Evolutionary conservation across 2,888 invertebrate species (phyloP), one percentile per base, ranked within the genome.

Genomic region (Drosophila incognita): DNA sequence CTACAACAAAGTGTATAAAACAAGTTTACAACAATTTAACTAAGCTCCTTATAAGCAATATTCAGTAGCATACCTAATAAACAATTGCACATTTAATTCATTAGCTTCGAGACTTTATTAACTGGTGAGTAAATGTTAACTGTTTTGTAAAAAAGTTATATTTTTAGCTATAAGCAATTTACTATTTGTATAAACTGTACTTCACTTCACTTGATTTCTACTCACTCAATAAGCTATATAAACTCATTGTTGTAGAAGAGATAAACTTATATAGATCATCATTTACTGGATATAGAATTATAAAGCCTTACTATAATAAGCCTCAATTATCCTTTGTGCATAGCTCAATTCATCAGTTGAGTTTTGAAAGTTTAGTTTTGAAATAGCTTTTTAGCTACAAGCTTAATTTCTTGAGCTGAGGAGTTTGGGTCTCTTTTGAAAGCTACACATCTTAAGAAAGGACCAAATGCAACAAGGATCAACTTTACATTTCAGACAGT

Each of bases 41-140:
- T 31, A 7, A 18, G 1, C 6, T 29, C 11, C n/a, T 29, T 18
- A 15, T 33, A 52, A 21, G 1, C 8, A 33, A 21, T 53, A 51
- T 27, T 51, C 10, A n/a, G 1, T 24, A 18, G 5, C 5, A 15
- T 18, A 53, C 2, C 33, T 15, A 35, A 18, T 36, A 36, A 54
- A 4, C 11, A 36, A 36, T 54, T 36, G 8, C 2, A 24, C 4
- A 36, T 36, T 18, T 18, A 18, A 27, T 18, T 18, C 18, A 36
- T 7, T 18, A 11, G 18, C 6, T 35, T 18, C 24, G 2, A 7
- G 11, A 27, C 24, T 24, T 52, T 4, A 31, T 15, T 31, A 10
- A 24, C 21, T 18, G 61, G 61, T 61, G 35, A 61, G 61, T 61
- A 52, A n/a, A 2, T 27, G 7, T 36, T 38, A 18, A 11, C 15